These are phyloP conservation scores for Hemiprocne comata DNA, from an alignment of 2,113 vertebrate species.

Conservation along the genomic window DNA sequence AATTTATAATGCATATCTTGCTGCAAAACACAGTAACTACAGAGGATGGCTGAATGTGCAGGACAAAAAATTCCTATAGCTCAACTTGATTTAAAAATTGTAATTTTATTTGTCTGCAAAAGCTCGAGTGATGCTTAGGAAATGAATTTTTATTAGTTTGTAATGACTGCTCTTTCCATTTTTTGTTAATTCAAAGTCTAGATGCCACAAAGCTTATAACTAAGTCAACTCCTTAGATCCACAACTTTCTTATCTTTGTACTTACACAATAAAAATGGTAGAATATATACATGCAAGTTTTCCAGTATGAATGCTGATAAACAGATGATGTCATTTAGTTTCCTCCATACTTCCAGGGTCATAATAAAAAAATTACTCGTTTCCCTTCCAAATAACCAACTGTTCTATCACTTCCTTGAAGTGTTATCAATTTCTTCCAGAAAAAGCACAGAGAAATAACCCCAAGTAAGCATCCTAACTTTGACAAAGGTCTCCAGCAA, in stretches of 20 bases:
- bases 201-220: neutral
- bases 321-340: neutral
- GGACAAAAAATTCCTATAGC: neutral
- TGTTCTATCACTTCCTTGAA: neutral
- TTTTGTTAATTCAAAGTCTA: neutral
- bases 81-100: neutral
- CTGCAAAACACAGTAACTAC: neutral
- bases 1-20: neutral
- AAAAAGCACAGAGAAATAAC: neutral
- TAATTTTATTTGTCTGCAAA: neutral
- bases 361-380: neutral
- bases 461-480: neutral
- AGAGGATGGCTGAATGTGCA: neutral
- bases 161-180: neutral
- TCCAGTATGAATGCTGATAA: neutral
- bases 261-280: neutral
- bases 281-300: neutral
- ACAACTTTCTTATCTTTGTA: neutral
- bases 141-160: neutral
- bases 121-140: neutral
- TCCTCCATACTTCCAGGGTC: neutral
- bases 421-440: neutral
- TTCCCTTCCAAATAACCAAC: neutral
- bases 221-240: neutral
- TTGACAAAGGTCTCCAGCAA: neutral